A percentile compares a stretch with the other conserved stretches of the same genome.
Evolutionary conservation across 2,113 vertebrate genomes (phyloP).

Genomic region (Etia nguti): DNA sequence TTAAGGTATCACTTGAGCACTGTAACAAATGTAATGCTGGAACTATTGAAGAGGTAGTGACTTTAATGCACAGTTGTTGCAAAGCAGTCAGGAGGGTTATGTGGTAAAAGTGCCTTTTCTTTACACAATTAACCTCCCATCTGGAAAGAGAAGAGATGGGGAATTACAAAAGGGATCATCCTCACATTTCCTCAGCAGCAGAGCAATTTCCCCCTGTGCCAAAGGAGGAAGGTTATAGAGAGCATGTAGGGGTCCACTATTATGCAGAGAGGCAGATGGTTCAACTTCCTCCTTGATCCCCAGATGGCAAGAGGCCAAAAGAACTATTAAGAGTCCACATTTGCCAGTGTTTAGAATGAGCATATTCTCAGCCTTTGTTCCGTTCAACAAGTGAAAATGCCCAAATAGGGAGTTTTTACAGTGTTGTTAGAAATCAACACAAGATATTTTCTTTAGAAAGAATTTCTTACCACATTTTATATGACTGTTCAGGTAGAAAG

Average conservation of each 20-base stretch:
- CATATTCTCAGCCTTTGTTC: not conserved
- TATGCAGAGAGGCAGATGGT: conserved; percentile 61
- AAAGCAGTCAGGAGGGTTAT: conserved; percentile 38
- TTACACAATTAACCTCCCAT: conserved; percentile 70
- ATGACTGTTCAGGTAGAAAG: not conserved
- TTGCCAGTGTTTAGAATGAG: conserved; percentile 12
- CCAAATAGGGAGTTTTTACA: not conserved
- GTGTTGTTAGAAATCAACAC: not conserved
- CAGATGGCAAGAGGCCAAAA: conserved; percentile 51
- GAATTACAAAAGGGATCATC: conserved; percentile 46
- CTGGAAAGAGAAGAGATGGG: conserved; percentile 41
- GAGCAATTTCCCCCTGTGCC: conserved; percentile 24
- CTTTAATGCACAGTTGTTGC: conserved; percentile 30
- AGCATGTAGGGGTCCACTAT: conserved; percentile 34
- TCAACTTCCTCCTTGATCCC: conserved; percentile 49
- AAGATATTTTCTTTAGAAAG: not conserved
- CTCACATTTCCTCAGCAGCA: conserved; percentile 34
- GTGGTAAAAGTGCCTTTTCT: conserved; percentile 43
- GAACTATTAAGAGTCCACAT: conserved; percentile 16
- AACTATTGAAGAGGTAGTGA: conserved; percentile 26
- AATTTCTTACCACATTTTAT: not conserved
- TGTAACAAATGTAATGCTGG: conserved; percentile 25
- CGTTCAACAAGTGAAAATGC: conserved; percentile 25
- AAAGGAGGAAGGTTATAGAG: conserved; percentile 30
- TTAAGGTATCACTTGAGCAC: not conserved